Conservation (phyloP, 1,140 invertebrate genomes). For the Euura lappo region DNA sequence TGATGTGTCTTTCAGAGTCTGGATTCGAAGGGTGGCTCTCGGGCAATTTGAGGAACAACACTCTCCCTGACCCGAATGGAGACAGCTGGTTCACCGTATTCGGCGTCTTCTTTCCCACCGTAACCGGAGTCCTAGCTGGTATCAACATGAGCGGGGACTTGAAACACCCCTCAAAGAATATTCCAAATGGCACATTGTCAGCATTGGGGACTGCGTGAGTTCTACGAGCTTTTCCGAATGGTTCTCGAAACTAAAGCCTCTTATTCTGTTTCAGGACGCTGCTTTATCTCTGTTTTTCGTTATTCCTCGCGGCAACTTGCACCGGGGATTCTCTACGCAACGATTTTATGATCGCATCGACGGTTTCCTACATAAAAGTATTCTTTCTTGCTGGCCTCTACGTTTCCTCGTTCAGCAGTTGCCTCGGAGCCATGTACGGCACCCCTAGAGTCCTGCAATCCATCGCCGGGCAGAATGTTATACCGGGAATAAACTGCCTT, state of each 20-base stretch:
- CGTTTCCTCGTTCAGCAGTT: slow-evolving; percentile 93
- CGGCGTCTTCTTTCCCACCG: slow-evolving; percentile 94
- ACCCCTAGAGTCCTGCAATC: slow-evolving; percentile 93
- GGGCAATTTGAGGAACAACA: slow-evolving; percentile 82
- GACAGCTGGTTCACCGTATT: slow-evolving; percentile 92
- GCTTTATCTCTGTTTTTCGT: slow-evolving; percentile 86
- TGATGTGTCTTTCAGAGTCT: slow-evolving; percentile 62
- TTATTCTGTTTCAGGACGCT: slow-evolving; percentile 74
- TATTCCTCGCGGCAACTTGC: slow-evolving; percentile 90
- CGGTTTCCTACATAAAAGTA: slow-evolving; percentile 81
- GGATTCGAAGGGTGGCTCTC: slow-evolving; percentile 88
- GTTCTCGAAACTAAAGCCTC: slow-evolving; percentile 12
- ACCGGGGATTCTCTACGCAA: slow-evolving; percentile 72
- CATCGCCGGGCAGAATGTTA: slow-evolving; percentile 94
- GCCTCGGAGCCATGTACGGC: slow-evolving; percentile 93
- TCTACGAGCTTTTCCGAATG: slow-evolving; percentile 14
- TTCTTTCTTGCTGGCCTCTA: slow-evolving; percentile 90
- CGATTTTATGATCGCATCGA: slow-evolving; percentile 92
- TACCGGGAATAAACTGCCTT: slow-evolving; percentile 85
- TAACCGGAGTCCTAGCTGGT: slow-evolving; percentile 92
- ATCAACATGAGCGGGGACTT: slow-evolving; percentile 99
- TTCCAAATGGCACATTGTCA: slow-evolving; percentile 92
- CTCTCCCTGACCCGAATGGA: slow-evolving; percentile 73
- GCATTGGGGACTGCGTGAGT: slow-evolving; percentile 84
- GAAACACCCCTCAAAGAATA: slow-evolving; percentile 87